These are phyloP conservation scores for Lepidurus packardi DNA, from an alignment of 1,140 invertebrate genomes.

Conservation along the genomic window DNA sequence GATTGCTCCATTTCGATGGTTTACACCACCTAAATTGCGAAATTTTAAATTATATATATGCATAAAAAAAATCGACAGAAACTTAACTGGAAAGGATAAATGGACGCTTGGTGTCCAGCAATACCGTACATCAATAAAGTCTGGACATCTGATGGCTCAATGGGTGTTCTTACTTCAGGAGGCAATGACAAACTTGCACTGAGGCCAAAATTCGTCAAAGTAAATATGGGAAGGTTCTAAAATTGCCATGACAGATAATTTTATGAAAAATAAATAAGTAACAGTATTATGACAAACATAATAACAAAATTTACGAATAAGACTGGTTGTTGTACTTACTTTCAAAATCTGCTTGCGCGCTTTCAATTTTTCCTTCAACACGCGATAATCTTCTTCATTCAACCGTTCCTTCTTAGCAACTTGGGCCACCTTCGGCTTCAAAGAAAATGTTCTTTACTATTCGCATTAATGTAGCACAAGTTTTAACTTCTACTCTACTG, in stretches of 20 bases:
- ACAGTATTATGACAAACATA: neutral
- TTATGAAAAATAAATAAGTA: neutral
- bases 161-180: constrained; percentile 53
- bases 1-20: constrained; percentile 62
- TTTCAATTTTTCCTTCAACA: neutral
- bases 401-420: neutral
- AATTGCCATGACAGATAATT: constrained; percentile 8
- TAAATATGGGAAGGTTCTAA: constrained; percentile 39
- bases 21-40: constrained; percentile 63
- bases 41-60: constrained; percentile 30
- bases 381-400: neutral
- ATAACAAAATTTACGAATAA: neutral
- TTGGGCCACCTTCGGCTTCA: neutral
- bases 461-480: no score
- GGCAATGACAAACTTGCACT: constrained; percentile 37
- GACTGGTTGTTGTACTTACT: neutral
- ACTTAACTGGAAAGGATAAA: constrained; percentile 42
- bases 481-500: no score
- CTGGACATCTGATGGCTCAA: constrained; percentile 75
- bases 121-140: constrained; percentile 71
- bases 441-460: neutral
- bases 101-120: constrained; percentile 60
- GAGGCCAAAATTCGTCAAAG: constrained; percentile 37
- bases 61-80: constrained; percentile 18
- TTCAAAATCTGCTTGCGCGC: neutral